Evolutionary conservation across 2,113 vertebrate genomes (phyloP), one percentile per base, ranked within the genome.

Genomic region (human): DNA sequence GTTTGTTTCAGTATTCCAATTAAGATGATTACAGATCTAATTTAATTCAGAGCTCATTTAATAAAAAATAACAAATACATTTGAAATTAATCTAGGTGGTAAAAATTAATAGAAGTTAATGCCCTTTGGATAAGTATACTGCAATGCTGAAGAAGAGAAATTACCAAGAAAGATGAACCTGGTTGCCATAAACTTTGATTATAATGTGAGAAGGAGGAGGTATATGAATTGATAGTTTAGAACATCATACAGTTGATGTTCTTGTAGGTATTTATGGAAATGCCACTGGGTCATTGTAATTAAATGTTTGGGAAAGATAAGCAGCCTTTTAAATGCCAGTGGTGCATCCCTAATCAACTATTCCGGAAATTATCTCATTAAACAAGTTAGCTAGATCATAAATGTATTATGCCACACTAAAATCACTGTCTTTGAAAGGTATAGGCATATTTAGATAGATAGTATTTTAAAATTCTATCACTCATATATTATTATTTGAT

Each of bases 321-420:
- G 20, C 52, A 85, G 14, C 9, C 73, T 87, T 48, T 89, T 94
- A 89, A 90, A 95, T 66, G 27, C 23, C 50, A 43, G 20, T 96
- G 76, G 38, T 81, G 23, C 45, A 96, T 73, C 20, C 5, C 11
- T 85, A 94, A 96, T 96, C 38, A 87, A 25, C 64, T 80, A 86
- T 61, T 75, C 32, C 25, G 89, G 55, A 89, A 70, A 89, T 59
- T 72, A 45, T 64, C 9, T 66, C 43, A 94, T 85, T 84, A 96
- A 94, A 38, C 20, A 78, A 48, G 18, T 90, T 70, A 97, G 80
- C 38, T 94, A 79, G 30, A 84, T 91, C 30, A 76, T 70, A 85
- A 92, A 85, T 84, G 16, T 38, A 55, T 93, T 80, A 40, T 43
- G 27, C 13, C 1, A 72, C 55, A 79, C 30, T 73, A 83, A 94